A percentile compares a stretch with the other conserved stretches of the same genome.
phyloP scores from a whole-genome alignment of 2,113 vertebrate genomes.

The Jaculus jaculus region DNA sequence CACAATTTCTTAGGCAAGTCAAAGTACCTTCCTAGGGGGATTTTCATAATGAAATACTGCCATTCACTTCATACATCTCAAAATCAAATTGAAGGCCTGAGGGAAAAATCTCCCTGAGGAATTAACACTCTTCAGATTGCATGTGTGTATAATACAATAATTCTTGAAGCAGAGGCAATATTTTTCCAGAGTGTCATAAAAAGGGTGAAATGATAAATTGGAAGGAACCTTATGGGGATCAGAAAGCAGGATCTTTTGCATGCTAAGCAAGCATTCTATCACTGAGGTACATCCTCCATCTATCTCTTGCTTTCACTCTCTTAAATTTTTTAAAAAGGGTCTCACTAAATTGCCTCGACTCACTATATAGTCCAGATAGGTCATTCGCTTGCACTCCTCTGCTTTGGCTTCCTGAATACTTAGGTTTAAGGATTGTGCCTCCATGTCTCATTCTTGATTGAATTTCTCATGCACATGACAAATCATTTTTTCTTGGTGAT shows the following conservation, averaged over 20 bases:
- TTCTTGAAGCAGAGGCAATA: background rate
- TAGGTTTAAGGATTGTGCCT: too few relatives aligned
- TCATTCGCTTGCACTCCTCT: too few relatives aligned
- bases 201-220: slow-evolving; percentile 35
- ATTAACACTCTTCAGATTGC: slow-evolving; percentile 66
- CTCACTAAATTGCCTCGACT: too few relatives aligned
- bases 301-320: too few relatives aligned
- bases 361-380: too few relatives aligned
- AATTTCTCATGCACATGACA: too few relatives aligned
- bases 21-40: slow-evolving; percentile 50
- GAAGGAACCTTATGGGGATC: background rate
- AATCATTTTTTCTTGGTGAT: background rate
- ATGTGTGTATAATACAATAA: slow-evolving; percentile 52
- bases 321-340: too few relatives aligned
- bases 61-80: slow-evolving; percentile 60
- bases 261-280: too few relatives aligned
- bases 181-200: slow-evolving; percentile 26
- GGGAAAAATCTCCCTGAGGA: slow-evolving; percentile 55
- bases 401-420: too few relatives aligned
- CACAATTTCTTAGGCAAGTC: slow-evolving; percentile 55
- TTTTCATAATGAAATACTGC: slow-evolving; percentile 65
- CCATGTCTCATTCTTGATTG: too few relatives aligned
- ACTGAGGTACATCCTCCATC: too few relatives aligned
- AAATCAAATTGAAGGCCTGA: slow-evolving; percentile 66
- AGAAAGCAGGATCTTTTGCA: too few relatives aligned